These are phyloP conservation scores for Peromyscus californicus DNA, from an alignment of 2,113 vertebrate species.

Conservation along the genomic window DNA sequence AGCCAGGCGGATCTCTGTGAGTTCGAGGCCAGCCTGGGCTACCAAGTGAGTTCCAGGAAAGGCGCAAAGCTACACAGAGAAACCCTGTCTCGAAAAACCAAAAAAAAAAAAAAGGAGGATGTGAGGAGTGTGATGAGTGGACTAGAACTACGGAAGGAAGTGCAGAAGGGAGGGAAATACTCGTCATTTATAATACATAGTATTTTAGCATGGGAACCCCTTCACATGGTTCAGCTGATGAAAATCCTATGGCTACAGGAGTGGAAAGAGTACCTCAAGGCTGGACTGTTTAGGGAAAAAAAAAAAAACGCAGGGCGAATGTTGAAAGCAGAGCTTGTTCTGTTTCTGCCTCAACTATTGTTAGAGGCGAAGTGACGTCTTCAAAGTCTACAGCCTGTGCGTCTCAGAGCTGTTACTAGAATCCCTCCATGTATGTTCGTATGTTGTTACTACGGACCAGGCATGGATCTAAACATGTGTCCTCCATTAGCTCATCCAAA, in stretches of 20 bases:
- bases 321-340: neutral
- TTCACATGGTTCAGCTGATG: neutral
- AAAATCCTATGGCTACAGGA: neutral
- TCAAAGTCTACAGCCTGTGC: neutral
- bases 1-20: too few relatives aligned
- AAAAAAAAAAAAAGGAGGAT: too few relatives aligned
- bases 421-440: neutral
- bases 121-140: accelerated
- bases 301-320: neutral
- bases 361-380: neutral
- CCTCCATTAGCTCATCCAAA: neutral
- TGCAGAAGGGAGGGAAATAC: neutral
- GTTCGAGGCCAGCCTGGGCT: too few relatives aligned
- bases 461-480: neutral
- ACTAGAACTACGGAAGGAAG: neutral
- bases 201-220: neutral
- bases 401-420: neutral
- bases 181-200: neutral
- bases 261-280: neutral
- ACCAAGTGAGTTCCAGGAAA: too few relatives aligned
- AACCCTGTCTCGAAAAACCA: too few relatives aligned
- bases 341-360: neutral
- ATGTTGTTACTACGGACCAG: neutral
- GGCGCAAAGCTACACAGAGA: too few relatives aligned
- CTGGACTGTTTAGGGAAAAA: neutral